Conservation (phyloP, 2,797 vertebrate genomes). For the Argya squamiceps region DNA sequence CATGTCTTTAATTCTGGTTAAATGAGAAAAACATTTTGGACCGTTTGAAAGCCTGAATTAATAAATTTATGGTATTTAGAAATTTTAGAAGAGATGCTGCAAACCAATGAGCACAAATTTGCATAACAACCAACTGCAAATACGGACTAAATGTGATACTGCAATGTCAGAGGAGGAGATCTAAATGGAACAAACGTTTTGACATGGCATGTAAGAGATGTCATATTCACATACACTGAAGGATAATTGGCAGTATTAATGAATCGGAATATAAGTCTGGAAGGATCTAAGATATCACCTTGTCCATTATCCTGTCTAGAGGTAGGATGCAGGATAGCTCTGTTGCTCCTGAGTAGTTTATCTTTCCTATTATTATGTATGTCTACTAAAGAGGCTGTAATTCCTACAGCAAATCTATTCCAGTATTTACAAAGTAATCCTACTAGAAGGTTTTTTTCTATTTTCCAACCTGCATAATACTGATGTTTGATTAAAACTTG, state of each 20-base stretch:
- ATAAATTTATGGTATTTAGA: not conserved
- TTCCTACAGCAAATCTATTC: not conserved
- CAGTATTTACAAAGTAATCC: not conserved
- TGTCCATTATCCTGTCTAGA: not conserved
- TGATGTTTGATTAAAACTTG: not conserved
- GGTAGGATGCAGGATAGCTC: not conserved
- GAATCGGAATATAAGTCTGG: not conserved
- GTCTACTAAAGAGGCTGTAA: not conserved
- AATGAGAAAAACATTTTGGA: not conserved
- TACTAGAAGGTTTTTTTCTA: not conserved
- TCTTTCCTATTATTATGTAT: not conserved
- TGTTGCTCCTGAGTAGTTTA: not conserved
- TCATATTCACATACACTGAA: not conserved
- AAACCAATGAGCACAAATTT: not conserved
- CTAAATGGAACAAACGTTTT: not conserved
- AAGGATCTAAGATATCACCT: not conserved
- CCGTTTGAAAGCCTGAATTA: not conserved
- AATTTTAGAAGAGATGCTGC: not conserved
- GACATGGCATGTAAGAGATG: fast-evolving
- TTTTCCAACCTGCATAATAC: not conserved
- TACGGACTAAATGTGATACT: not conserved
- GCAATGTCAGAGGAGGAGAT: not conserved
- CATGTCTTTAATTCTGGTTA: not conserved
- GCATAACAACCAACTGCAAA: not conserved
- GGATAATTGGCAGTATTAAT: not conserved